Evolutionary conservation across 2,888 invertebrate species (phyloP).

Genomic region (Heliconius charithonia): DNA sequence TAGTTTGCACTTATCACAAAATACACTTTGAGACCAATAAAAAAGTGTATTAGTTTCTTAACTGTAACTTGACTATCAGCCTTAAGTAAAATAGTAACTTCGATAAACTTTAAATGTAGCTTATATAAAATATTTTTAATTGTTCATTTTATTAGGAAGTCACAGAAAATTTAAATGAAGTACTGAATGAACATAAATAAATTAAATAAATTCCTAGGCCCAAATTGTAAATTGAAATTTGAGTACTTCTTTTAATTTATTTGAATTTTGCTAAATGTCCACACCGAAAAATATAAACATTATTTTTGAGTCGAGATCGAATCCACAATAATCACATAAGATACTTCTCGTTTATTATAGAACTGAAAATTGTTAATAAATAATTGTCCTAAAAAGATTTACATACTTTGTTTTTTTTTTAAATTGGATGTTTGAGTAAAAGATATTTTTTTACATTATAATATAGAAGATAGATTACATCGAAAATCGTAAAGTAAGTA

Average conservation of each 20-base stretch:
- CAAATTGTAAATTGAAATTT: too few species aligned
- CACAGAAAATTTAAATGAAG: neutral
- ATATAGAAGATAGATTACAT: conserved; percentile 25
- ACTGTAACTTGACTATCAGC: neutral
- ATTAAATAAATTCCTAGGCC: neutral
- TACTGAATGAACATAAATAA: neutral
- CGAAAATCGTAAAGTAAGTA: conserved; percentile 22
- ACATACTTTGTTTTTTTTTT: conserved; percentile 54
- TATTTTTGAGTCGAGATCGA: neutral
- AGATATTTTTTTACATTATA: neutral
- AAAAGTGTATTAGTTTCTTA: neutral
- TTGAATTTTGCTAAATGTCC: too few species aligned
- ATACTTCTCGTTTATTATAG: neutral
- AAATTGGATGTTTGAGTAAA: conserved; percentile 33
- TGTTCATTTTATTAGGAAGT: neutral
- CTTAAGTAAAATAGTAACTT: neutral
- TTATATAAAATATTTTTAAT: neutral
- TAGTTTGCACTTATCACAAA: neutral
- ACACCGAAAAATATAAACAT: too few species aligned
- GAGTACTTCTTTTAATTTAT: too few species aligned
- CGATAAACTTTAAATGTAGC: neutral
- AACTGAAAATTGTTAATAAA: neutral
- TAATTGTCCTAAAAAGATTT: neutral
- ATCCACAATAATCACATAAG: neutral
- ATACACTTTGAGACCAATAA: neutral